phyloP scores from a whole-genome alignment of 2,888 invertebrate genomes.

The Thalpophila matura region DNA sequence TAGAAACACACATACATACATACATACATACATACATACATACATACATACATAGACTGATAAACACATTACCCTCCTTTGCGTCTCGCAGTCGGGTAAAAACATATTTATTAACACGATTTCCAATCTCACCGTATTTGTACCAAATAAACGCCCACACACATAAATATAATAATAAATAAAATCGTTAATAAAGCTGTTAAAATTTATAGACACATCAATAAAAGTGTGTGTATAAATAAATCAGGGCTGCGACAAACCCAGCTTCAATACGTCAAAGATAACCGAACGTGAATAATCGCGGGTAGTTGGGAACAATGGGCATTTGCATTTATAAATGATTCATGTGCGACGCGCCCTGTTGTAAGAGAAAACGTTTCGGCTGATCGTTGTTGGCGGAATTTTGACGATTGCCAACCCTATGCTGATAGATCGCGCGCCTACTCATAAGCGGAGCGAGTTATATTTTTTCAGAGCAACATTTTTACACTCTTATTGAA shows the following conservation, averaged over 20 bases:
- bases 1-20: too few relatives aligned
- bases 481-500: too few relatives aligned
- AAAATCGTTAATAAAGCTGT: conserved; percentile 64
- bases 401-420: conserved; percentile 76
- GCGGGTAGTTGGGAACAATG: conserved; percentile 80
- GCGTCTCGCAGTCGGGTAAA: too few relatives aligned
- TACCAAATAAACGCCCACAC: conserved; percentile 3
- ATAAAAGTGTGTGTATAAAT: conserved; percentile 67
- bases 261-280: conserved; percentile 78
- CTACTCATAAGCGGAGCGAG: conserved; percentile 30
- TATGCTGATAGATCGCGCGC: conserved; percentile 48
- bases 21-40: too few relatives aligned
- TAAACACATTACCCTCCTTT: too few relatives aligned
- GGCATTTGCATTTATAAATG: conserved; percentile 86
- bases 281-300: conserved; percentile 84
- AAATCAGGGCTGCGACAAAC: conserved; percentile 67
- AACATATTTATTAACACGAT: conserved; percentile 18
- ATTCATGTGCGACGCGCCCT: conserved; percentile 79
- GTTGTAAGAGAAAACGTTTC: conserved; percentile 80
- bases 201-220: conserved; percentile 63
- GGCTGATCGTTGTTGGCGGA: conserved; percentile 69
- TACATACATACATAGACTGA: too few relatives aligned
- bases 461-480: too few relatives aligned
- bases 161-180: conserved; percentile 55
- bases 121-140: conserved; percentile 14